Evolutionary conservation across 2,888 invertebrate genomes (phyloP).

Genomic region (Megastigmus dorsalis): DNA sequence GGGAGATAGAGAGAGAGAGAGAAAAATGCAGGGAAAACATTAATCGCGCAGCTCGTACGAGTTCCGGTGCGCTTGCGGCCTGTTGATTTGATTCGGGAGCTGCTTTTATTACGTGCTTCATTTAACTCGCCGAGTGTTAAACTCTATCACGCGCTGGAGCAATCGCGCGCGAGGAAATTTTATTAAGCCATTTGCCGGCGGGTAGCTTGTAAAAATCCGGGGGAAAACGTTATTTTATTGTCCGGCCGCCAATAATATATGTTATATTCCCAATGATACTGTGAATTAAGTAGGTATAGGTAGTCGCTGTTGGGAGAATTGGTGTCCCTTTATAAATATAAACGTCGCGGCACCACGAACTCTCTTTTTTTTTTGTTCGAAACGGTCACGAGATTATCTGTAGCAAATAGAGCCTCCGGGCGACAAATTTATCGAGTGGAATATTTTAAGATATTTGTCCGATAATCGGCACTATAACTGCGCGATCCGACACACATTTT

Average conservation of each 20-base stretch:
- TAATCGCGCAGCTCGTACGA: slow-evolving; percentile 25
- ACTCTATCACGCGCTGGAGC: slow-evolving; percentile 20
- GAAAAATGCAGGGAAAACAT: slow-evolving; percentile 42
- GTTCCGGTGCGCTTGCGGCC: not conserved
- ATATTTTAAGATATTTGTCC: not conserved
- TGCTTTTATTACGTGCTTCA: slow-evolving; percentile 49
- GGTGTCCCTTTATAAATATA: no score
- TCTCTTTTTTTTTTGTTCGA: no score
- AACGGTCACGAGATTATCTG: not conserved
- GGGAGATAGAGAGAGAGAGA: no score
- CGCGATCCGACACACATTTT: no score
- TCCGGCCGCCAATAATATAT: no score
- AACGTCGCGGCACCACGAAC: no score
- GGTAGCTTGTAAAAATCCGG: slow-evolving; percentile 11
- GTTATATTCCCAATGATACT: no score
- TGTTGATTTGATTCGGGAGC: slow-evolving; percentile 32
- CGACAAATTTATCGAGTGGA: not conserved
- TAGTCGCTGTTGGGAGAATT: no score
- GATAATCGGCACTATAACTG: no score
- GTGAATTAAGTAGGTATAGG: no score
- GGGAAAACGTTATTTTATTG: slow-evolving; percentile 13
- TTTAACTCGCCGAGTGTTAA: slow-evolving; percentile 37
- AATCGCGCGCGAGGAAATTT: slow-evolving; percentile 37
- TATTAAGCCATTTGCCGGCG: slow-evolving; percentile 25
- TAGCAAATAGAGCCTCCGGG: not conserved